A percentile compares a stretch with the other conserved stretches of the same genome.
phyloP scores from a whole-genome alignment of 2,113 vertebrate genomes.

The Halichoeres trimaculatus region DNA sequence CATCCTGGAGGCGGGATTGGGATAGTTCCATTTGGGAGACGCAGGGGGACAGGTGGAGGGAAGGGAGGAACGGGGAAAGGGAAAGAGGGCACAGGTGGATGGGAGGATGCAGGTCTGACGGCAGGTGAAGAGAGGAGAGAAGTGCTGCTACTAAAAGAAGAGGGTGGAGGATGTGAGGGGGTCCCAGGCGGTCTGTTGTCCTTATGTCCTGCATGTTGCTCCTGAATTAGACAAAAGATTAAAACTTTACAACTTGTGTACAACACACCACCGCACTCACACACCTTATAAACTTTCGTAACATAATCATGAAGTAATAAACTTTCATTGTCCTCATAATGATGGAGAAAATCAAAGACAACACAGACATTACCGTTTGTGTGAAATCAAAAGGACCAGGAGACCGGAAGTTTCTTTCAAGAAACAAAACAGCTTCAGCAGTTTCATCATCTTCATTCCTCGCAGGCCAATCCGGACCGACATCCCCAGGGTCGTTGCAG shows the following conservation, averaged over 20 bases:
- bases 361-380: no score
- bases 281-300: not conserved
- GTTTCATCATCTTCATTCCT: slow-evolving; percentile 88
- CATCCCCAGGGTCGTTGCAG: slow-evolving; percentile 81
- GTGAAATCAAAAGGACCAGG: slow-evolving; percentile 48
- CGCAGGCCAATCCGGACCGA: slow-evolving; percentile 80
- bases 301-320: not conserved
- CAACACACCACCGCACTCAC: no score
- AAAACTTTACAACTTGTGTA: not conserved
- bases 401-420: slow-evolving; percentile 77
- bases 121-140: slow-evolving; percentile 12
- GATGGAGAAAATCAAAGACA: no score
- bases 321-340: not conserved
- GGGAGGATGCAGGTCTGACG: slow-evolving; percentile 2
- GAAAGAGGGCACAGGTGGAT: slow-evolving; percentile 30
- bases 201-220: slow-evolving; percentile 84
- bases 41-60: slow-evolving; percentile 56
- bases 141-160: slow-evolving; percentile 25
- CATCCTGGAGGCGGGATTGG: slow-evolving; percentile 76
- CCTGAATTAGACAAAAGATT: slow-evolving; percentile 71
- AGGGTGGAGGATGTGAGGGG: slow-evolving; percentile 7
- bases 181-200: slow-evolving; percentile 81
- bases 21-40: slow-evolving; percentile 70
- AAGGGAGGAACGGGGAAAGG: slow-evolving; percentile 58
- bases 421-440: slow-evolving; percentile 74